Evolutionary conservation across 2,888 invertebrate genomes (phyloP).

Genomic region (Nomada goodeniana): DNA sequence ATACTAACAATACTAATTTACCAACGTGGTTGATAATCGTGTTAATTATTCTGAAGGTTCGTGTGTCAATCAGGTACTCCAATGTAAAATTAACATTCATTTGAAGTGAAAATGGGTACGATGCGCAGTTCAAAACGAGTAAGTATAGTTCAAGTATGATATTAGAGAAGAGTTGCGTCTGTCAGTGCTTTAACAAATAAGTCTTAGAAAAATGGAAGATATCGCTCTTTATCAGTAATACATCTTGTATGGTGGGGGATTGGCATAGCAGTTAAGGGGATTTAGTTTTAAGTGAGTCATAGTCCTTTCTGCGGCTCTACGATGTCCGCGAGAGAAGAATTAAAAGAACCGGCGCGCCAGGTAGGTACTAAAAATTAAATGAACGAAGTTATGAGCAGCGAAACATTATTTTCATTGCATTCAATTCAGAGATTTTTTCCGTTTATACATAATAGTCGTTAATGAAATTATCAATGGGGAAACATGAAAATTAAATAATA

Average conservation of each 20-base stretch:
- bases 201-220: neutral
- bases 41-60: conserved; percentile 5
- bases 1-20: neutral
- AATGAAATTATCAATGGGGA: neutral
- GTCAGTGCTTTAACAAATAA: neutral
- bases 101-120: neutral
- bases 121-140: neutral
- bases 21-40: neutral
- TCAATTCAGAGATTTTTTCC: too few species aligned
- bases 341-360: conserved; percentile 4
- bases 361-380: conserved; percentile 34
- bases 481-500: neutral
- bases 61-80: conserved; percentile 18
- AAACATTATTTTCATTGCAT: neutral
- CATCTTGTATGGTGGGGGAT: conserved; percentile 33
- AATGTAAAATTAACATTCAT: neutral
- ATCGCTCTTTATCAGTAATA: conserved; percentile 22
- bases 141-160: too few species aligned
- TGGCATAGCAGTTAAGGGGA: conserved; percentile 33
- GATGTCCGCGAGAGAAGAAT: conserved; percentile 34
- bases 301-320: conserved; percentile 25
- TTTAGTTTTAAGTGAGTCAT: conserved; percentile 17
- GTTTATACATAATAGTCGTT: too few species aligned
- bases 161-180: too few species aligned
- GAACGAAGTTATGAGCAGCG: neutral